Base-by-base conservation (phyloP, 2,797 vertebrate genomes). In the Microtus californicus region DNA sequence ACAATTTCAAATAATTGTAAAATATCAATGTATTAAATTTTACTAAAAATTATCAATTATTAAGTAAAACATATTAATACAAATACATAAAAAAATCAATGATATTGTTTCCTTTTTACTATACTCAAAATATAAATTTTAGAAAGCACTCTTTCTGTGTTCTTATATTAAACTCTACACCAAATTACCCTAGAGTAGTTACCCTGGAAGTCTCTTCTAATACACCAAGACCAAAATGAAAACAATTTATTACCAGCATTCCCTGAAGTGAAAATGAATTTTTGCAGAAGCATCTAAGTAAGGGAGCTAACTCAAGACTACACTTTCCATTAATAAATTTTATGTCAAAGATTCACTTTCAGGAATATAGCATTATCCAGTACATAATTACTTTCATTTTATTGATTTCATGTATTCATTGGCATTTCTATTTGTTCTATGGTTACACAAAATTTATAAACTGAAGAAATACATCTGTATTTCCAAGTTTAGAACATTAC, bases 331-430 rank as follows among this genome's bases (percentile, higher is more conserved):
- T 40, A 87, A 31, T 89, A 76, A 89, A 73, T 48, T 87, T 34
- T 43, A 67, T 40, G 65, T 80, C 77, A 89, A 69, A 73, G 0
- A 81, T 69, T 51, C 63, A 3, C 43, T 87, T 87, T 12, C 56
- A 93, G 34, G 17, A 89, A 96, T 81, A 80, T 54, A 89, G 73
- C 19, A 94, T 45, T 67, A 85, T 43, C 86, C 5, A 71, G 37
- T n/a, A 40, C 0, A 65, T 11, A 4, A 91, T 27, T 81, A 61
- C 67, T 67, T 87, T 86, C 73, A 40, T 93, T 90, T 90, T 65
- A 82, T 13, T 59, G 40, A 11, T 43, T 89, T 89, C 77, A 71
- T 65, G 65, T 89, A 14, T 48, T 81, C 86, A 76, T 74, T 87
- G 12, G 3, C 4, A 85, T 89, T 77, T 94, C 19, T 37, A 67